phyloP scores from a whole-genome alignment of 2,888 invertebrate genomes.

The Mimachlamys varia region DNA sequence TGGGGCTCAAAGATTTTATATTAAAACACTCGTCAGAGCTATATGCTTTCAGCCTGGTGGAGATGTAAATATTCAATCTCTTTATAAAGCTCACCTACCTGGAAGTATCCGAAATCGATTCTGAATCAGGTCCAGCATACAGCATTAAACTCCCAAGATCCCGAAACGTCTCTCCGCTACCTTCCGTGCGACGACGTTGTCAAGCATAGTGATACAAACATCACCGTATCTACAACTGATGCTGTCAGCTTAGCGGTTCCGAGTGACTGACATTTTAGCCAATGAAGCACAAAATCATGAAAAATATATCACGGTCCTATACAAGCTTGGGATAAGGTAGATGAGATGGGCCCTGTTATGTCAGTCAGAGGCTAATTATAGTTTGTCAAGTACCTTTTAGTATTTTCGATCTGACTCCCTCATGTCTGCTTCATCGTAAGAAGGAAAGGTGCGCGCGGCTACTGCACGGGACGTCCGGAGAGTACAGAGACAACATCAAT shows the following conservation, averaged over 20 bases:
- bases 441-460: not conserved
- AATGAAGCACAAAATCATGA: not conserved
- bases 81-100: slow-evolving; percentile 5
- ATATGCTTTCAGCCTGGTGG: not conserved
- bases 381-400: not conserved
- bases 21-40: not conserved
- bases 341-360: not conserved
- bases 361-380: not conserved
- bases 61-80: slow-evolving; percentile 2
- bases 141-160: not conserved
- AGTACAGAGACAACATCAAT: slow-evolving; percentile 18
- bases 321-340: not conserved
- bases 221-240: not conserved
- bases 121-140: not conserved
- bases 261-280: not conserved
- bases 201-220: not conserved
- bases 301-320: not conserved
- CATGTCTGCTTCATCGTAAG: not conserved
- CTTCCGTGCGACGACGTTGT: not conserved
- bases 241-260: not conserved
- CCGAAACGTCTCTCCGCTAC: not conserved
- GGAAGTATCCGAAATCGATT: slow-evolving; percentile 26
- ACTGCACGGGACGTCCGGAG: not conserved
- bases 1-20: not conserved
- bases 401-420: not conserved